These are phyloP conservation scores for Rhizomys pruinosus DNA, from an alignment of 2,113 vertebrate genomes.

Conservation along the genomic window DNA sequence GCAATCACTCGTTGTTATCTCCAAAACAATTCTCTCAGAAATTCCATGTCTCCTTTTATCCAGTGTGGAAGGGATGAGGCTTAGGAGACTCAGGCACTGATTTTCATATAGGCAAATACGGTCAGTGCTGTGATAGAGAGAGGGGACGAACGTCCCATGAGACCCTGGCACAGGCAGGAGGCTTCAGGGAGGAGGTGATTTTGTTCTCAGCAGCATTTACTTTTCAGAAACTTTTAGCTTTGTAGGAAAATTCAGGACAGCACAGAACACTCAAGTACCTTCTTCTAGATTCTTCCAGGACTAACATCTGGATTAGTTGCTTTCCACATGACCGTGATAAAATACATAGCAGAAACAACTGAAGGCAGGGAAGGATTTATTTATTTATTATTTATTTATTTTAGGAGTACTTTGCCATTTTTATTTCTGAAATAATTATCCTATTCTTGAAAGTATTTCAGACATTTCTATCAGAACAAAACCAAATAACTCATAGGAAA, in stretches of 20 bases:
- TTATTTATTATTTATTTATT: too few species aligned
- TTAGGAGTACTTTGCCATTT: too few species aligned
- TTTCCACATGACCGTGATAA: neutral
- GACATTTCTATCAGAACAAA: too few species aligned
- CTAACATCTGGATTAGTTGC: neutral
- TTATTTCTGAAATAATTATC: too few species aligned
- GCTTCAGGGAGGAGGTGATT: slow-evolving; percentile 25
- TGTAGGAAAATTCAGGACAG: neutral
- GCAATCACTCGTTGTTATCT: neutral
- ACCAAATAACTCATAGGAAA: neutral
- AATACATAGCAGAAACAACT: neutral
- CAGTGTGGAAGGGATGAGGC: neutral
- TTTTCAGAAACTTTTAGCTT: slow-evolving; percentile 34
- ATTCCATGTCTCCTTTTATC: neutral
- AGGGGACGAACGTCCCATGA: neutral
- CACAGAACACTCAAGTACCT: neutral
- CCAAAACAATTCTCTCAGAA: neutral
- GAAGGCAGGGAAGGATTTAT: neutral
- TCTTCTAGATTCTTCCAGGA: neutral
- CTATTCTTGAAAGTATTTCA: too few species aligned
- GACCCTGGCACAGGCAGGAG: neutral
- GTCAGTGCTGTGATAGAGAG: neutral
- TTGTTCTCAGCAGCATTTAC: neutral
- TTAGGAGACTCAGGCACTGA: neutral
- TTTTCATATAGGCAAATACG: fast-evolving